A percentile compares a stretch with the other conserved stretches of the same genome.
phyloP scores from a whole-genome alignment of 2,797 vertebrate genomes.

The Syncerus caffer region DNA sequence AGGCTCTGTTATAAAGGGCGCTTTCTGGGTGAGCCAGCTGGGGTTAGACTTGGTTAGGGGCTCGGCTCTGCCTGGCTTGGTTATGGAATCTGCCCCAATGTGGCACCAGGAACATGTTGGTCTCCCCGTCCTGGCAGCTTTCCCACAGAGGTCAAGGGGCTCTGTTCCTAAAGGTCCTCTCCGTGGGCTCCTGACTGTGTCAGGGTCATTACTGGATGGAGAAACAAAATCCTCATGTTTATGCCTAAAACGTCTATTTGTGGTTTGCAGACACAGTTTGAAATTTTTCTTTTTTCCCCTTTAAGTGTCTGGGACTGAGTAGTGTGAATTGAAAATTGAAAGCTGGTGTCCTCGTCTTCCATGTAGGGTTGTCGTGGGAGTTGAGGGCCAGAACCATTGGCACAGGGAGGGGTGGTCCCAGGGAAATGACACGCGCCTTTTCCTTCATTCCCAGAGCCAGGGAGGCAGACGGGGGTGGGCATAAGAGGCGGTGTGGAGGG shows the following conservation, averaged over 20 bases:
- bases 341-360: neutral
- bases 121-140: neutral
- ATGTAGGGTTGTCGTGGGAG: neutral
- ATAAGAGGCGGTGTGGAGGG: neutral
- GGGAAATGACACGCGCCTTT: rapidly evolving
- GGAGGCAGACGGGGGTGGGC: neutral
- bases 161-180: neutral
- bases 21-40: no score
- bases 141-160: neutral
- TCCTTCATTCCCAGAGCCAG: neutral
- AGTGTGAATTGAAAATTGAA: neutral
- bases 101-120: neutral
- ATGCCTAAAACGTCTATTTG: neutral
- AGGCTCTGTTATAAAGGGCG: neutral
- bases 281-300: neutral
- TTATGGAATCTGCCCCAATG: neutral
- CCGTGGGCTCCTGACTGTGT: neutral
- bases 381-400: neutral
- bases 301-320: neutral
- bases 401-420: rapidly evolving
- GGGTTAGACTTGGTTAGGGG: neutral
- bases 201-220: neutral
- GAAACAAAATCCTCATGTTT: neutral
- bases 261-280: neutral
- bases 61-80: neutral